Evolutionary conservation across 2,888 invertebrate species (phyloP).

Genomic region (Marasmarcha lunaedactyla): DNA sequence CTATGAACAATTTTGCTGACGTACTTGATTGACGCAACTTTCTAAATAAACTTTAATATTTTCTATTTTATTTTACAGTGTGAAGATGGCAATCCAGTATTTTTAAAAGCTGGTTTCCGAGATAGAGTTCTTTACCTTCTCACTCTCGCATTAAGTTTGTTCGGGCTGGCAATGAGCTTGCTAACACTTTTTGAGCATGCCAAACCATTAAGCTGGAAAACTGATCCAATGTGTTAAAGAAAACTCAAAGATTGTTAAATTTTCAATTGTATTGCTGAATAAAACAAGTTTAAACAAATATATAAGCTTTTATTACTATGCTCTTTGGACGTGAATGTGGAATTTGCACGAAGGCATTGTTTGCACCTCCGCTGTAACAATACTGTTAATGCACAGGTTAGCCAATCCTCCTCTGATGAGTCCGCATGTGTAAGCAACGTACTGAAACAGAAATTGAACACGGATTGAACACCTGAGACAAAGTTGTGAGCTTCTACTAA

Average conservation of each 20-base stretch:
- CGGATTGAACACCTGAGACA: neutral
- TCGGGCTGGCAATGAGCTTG: conserved; percentile 19
- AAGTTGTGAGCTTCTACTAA: conserved; percentile 1
- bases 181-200: conserved; percentile 20
- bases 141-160: conserved; percentile 19
- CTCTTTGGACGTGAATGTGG: conserved; percentile 88
- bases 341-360: conserved; percentile 94
- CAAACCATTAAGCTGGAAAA: conserved; percentile 27
- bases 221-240: conserved; percentile 9
- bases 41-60: no score
- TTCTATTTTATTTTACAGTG: conserved; percentile 21
- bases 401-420: conserved; percentile 94
- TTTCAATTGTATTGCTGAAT: neutral
- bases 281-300: neutral
- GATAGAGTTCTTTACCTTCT: conserved; percentile 30
- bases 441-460: conserved; percentile 66
- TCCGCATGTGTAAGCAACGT: conserved; percentile 96
- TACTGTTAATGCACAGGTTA: conserved; percentile 92
- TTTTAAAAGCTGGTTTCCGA: conserved; percentile 33
- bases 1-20: no score
- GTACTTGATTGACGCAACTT: no score
- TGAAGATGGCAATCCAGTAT: conserved; percentile 35
- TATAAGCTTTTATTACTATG: conserved; percentile 32
- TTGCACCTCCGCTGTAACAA: conserved; percentile 95
- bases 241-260: neutral